Conservation (phyloP, 64 coral and sea anemone species). For the Orbicella faveolata region DNA sequence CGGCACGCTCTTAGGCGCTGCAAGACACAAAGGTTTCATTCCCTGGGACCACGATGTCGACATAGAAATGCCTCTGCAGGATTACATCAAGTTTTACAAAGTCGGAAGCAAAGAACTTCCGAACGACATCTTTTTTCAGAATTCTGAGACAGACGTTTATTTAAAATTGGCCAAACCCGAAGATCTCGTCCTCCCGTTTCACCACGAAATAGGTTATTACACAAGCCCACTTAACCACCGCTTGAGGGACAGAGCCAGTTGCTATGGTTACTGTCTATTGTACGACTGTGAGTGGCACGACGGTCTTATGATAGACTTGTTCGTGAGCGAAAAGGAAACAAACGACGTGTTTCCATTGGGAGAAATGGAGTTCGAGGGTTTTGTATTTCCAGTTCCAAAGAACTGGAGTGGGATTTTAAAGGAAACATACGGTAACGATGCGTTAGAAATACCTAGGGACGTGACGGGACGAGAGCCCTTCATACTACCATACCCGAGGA, state of each 20-base stretch:
- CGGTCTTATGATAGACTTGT: constrained; percentile 53
- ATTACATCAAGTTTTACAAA: constrained; percentile 47
- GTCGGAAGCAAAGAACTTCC: constrained; percentile 39
- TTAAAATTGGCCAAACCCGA: neutral
- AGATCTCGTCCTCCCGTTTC: neutral
- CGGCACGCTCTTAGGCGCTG: constrained; percentile 52
- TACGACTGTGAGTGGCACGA: constrained; percentile 43
- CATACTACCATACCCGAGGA: constrained; percentile 12
- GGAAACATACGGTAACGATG: constrained; percentile 25
- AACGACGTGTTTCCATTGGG: constrained; percentile 15
- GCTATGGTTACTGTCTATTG: constrained; percentile 28
- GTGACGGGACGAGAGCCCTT: neutral
- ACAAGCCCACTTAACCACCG: neutral
- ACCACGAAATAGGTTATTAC: neutral
- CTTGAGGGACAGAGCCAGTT: constrained; percentile 29
- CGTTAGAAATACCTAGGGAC: neutral
- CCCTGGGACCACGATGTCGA: constrained; percentile 63
- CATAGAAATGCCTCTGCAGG: constrained; percentile 27
- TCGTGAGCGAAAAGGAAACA: constrained; percentile 22
- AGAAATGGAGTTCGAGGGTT: constrained; percentile 57
- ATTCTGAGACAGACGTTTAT: constrained; percentile 14
- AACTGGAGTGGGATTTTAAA: constrained; percentile 38
- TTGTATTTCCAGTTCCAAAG: constrained; percentile 36
- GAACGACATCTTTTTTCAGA: constrained; percentile 49
- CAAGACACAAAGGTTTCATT: constrained; percentile 58